Percentiles rank a stretch among this genome's conserved stretches.
Conservation (phyloP, 1,140 invertebrate genomes). For the Mactra quadrangularis region DNA sequence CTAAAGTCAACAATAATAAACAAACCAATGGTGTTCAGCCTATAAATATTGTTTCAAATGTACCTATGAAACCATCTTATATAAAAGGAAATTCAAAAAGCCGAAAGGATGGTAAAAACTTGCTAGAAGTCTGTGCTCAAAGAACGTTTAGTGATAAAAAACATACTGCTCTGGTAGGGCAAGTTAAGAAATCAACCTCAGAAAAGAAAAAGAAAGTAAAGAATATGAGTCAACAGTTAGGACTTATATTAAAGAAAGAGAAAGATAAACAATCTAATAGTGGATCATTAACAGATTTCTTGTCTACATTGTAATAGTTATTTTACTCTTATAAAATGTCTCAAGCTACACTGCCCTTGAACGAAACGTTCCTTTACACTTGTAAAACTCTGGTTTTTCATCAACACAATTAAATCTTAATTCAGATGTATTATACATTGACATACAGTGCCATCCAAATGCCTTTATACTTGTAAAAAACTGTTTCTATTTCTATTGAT, state of each 20-base stretch:
- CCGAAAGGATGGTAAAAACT: background rate
- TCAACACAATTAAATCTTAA: too few species aligned
- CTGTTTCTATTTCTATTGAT: too few species aligned
- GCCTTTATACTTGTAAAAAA: too few species aligned
- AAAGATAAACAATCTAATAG: conserved; percentile 6
- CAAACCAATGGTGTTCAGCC: background rate
- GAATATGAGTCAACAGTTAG: conserved; percentile 14
- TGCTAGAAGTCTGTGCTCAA: background rate
- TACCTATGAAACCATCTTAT: background rate
- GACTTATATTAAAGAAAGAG: conserved; percentile 35
- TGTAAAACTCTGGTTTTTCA: too few species aligned
- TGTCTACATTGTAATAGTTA: conserved; percentile 15
- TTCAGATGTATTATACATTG: too few species aligned
- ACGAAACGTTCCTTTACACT: background rate
- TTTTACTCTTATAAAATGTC: background rate
- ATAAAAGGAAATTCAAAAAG: background rate
- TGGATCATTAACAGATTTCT: conserved; percentile 33
- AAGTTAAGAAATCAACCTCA: background rate
- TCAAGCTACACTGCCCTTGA: background rate
- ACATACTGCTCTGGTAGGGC: background rate
- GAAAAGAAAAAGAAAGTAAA: conserved; percentile 29
- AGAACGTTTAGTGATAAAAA: background rate
- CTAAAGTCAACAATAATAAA: too few species aligned
- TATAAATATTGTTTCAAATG: background rate
- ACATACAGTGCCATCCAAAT: too few species aligned